These are phyloP conservation scores for Setipinna tenuifilis DNA, from an alignment of 2,797 vertebrate genomes.

Conservation along the genomic window DNA sequence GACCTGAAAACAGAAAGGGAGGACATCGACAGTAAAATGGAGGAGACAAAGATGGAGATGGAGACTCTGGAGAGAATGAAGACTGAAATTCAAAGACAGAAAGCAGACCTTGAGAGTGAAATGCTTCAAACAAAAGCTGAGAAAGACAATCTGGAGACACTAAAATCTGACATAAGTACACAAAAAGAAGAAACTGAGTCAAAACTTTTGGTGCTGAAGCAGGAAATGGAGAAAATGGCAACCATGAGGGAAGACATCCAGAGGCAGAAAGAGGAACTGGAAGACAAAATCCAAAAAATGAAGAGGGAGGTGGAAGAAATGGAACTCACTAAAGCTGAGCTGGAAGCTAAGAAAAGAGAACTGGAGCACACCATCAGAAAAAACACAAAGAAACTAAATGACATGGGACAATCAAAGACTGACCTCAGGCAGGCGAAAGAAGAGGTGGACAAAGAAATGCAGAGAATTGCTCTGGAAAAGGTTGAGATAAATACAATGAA, in stretches of 20 bases:
- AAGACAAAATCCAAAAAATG: conserved; percentile 16
- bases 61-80: conserved; percentile 28
- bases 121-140: background rate
- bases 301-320: background rate
- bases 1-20: conserved; percentile 24
- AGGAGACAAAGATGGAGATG: conserved; percentile 3
- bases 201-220: background rate
- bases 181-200: conserved; percentile 18
- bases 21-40: background rate
- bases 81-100: conserved; percentile 20
- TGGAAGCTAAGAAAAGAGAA: background rate
- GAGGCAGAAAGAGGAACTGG: conserved; percentile 35
- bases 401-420: background rate
- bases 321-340: background rate
- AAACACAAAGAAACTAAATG: background rate
- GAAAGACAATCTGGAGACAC: background rate
- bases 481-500: background rate
- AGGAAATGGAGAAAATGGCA: conserved; percentile 28
- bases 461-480: conserved; percentile 6
- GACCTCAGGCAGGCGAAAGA: background rate
- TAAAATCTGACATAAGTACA: conserved; percentile 21
- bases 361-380: background rate
- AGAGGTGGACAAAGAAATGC: conserved; percentile 17
- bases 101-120: conserved; percentile 37
- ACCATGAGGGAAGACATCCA: conserved; percentile 35